Conservation (phyloP, 2,113 vertebrate genomes). For the Dissostichus mawsoni region DNA sequence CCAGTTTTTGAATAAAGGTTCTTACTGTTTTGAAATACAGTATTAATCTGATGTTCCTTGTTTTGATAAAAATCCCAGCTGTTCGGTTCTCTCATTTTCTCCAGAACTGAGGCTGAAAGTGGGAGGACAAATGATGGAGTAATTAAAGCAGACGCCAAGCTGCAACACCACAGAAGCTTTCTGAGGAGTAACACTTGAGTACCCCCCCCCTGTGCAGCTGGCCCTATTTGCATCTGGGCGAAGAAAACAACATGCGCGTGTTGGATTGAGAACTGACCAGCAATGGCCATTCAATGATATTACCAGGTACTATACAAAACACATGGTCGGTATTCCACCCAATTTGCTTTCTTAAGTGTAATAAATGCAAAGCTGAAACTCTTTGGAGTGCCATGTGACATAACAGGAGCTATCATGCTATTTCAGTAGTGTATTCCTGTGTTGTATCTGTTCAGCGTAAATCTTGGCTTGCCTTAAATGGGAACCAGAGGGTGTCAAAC, state of each 20-base stretch:
- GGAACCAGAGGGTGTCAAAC: conserved; percentile 51
- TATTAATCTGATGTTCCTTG: neutral
- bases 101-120: conserved; percentile 51
- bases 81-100: conserved; percentile 26
- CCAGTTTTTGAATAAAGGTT: neutral
- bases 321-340: neutral
- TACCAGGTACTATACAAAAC: neutral
- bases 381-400: conserved; percentile 18
- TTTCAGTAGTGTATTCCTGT: conserved; percentile 9
- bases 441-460: conserved; percentile 4
- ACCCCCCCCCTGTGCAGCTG: conserved; percentile 34
- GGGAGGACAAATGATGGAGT: conserved; percentile 62
- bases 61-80: neutral
- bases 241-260: conserved; percentile 17
- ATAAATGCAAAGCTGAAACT: conserved; percentile 14
- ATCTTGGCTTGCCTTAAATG: conserved; percentile 55
- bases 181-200: conserved; percentile 36
- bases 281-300: neutral
- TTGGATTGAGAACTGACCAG: neutral
- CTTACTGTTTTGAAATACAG: neutral
- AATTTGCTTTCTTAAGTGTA: neutral
- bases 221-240: neutral
- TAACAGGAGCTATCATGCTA: conserved; percentile 34
- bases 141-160: conserved; percentile 54
- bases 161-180: conserved; percentile 28